These are phyloP conservation scores for Meriones unguiculatus DNA, from an alignment of 2,113 vertebrate genomes.

Conservation along the genomic window DNA sequence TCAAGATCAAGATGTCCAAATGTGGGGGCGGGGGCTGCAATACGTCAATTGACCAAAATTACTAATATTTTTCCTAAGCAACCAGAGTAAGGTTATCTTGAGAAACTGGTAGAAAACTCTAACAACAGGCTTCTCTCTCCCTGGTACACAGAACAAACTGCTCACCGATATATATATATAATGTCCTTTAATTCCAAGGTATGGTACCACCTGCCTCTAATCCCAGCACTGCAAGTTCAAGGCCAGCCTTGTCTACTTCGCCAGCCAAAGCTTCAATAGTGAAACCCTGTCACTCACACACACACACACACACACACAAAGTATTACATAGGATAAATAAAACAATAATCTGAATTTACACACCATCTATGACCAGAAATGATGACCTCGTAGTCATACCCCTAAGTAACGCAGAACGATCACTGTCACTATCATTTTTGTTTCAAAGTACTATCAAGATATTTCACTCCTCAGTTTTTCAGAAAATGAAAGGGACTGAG, in stretches of 20 bases:
- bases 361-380: not conserved
- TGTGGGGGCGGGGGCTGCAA: not conserved
- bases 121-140: slow-evolving; percentile 34
- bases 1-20: slow-evolving; percentile 68
- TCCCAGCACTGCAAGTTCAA: not conserved
- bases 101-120: slow-evolving; percentile 45
- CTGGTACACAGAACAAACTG: not conserved
- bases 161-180: slow-evolving; percentile 38
- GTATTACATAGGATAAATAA: slow-evolving; percentile 15
- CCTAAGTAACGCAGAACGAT: not conserved
- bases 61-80: slow-evolving; percentile 45
- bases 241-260: not conserved
- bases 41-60: not conserved
- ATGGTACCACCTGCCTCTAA: not conserved
- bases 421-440: not conserved
- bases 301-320: not conserved
- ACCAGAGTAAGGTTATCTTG: not conserved
- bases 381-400: slow-evolving; percentile 8
- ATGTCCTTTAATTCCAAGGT: slow-evolving; percentile 27
- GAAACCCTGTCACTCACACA: not conserved
- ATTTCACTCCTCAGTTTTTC: slow-evolving; percentile 16
- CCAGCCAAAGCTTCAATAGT: not conserved
- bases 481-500: not conserved
- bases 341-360: slow-evolving; percentile 42
- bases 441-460: slow-evolving; percentile 28